Evolutionary conservation across 2,888 invertebrate genomes (phyloP).

Genomic region (Antheraea yamamai): DNA sequence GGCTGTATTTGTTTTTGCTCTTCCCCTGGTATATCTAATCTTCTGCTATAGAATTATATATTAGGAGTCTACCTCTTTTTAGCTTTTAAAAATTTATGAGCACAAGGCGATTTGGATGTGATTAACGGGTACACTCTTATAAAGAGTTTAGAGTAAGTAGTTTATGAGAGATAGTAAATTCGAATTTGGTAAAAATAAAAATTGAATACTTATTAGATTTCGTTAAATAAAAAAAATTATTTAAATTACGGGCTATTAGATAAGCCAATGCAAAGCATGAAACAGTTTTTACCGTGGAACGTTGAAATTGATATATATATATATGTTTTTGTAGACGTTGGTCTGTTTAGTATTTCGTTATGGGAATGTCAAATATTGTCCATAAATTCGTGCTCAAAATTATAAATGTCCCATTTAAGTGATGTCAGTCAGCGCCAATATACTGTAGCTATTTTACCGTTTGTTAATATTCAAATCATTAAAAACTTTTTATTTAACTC

Average conservation of each 20-base stretch:
- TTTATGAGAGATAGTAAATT: conserved; percentile 33
- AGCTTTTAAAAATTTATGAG: conserved; percentile 30
- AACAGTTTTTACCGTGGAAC: conserved; percentile 30
- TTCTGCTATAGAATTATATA: background rate
- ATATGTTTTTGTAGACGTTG: conserved; percentile 12
- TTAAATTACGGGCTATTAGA: conserved; percentile 10
- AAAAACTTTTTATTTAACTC: background rate
- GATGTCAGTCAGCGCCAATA: background rate
- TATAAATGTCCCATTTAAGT: background rate
- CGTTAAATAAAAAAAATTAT: conserved; percentile 19
- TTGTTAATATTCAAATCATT: background rate
- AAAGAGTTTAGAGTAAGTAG: conserved; percentile 54
- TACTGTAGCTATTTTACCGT: background rate
- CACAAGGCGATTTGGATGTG: conserved; percentile 57
- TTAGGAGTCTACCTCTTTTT: background rate
- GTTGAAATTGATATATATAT: conserved; percentile 29
- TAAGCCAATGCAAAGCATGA: conserved; percentile 40
- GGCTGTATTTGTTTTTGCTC: background rate
- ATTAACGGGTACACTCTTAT: conserved; percentile 61
- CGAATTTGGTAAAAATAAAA: conserved; percentile 37
- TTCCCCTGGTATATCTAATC: background rate
- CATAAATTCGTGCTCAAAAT: background rate
- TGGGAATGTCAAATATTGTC: background rate
- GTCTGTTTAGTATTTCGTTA: conserved; percentile 12
- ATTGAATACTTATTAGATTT: conserved; percentile 18